Percentiles rank a stretch among this genome's conserved stretches.
These are phyloP conservation scores for Ctenomys sociabilis DNA, from an alignment of 2,113 vertebrate genomes.

Conservation along the genomic window DNA sequence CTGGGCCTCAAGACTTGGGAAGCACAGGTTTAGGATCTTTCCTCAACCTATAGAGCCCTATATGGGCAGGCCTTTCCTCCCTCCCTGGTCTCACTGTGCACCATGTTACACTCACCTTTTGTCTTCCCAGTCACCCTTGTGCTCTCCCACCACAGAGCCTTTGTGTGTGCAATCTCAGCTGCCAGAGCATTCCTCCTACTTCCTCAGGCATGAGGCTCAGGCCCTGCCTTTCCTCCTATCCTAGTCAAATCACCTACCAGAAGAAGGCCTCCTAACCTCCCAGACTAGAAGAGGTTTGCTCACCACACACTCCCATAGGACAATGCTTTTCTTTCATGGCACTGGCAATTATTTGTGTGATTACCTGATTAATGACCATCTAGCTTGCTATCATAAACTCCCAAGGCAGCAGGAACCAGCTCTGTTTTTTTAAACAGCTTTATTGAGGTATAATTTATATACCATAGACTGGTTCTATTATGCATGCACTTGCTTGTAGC, in stretches of 20 bases:
- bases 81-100: background rate
- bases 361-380: slow-evolving; percentile 44
- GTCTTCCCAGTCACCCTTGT: background rate
- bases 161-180: background rate
- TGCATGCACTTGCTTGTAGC: background rate
- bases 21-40: background rate
- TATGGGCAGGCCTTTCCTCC: background rate
- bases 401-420: background rate
- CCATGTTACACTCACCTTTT: background rate
- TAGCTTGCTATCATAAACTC: slow-evolving; percentile 6
- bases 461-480: background rate
- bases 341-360: background rate
- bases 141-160: slow-evolving; percentile 43
- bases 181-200: background rate
- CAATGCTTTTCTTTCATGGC: background rate
- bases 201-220: background rate
- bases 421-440: slow-evolving; percentile 45
- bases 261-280: background rate
- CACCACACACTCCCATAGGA: background rate
- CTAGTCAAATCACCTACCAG: background rate
- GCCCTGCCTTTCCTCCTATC: background rate
- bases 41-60: background rate
- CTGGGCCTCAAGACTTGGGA: accelerated
- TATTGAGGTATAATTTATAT: background rate
- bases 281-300: background rate